Evolutionary conservation across 2,888 invertebrate species (phyloP).

Genomic region (Drosophila nigricruria): DNA sequence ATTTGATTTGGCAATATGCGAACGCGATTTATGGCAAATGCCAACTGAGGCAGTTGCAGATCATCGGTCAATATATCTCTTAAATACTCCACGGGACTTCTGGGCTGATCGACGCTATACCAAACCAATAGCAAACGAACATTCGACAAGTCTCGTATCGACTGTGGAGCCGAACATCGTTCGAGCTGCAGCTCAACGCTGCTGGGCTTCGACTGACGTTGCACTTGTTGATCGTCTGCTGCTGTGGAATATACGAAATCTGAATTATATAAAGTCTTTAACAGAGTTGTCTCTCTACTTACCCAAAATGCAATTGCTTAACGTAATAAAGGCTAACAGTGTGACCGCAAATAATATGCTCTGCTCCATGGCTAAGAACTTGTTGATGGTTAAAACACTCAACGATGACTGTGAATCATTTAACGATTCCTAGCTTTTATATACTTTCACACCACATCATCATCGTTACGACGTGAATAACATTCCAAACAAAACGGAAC

Average conservation of each 20-base stretch:
- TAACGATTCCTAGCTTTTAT: not conserved
- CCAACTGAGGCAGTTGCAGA: constrained; percentile 3
- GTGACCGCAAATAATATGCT: not conserved
- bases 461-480: not conserved
- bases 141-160: constrained; percentile 2
- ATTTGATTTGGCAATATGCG: not conserved
- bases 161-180: not conserved
- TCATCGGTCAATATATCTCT: constrained; percentile 18
- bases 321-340: constrained; percentile 2
- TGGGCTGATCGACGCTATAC: not conserved
- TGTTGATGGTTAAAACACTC: not conserved
- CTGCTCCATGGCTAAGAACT: constrained; percentile 6
- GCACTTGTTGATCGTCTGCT: not conserved
- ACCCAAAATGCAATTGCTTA: constrained; percentile 13
- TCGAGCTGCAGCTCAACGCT: constrained; percentile 9
- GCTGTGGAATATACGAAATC: constrained; percentile 34
- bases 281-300: not conserved
- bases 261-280: not conserved
- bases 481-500: not conserved
- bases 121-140: constrained; percentile 20
- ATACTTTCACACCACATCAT: not conserved
- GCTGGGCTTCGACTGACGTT: not conserved
- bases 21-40: not conserved
- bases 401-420: constrained; percentile 8
- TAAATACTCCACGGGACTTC: not conserved